These are phyloP conservation scores for Leguminivora glycinivorella DNA, from an alignment of 1,140 invertebrate species.

Conservation along the genomic window DNA sequence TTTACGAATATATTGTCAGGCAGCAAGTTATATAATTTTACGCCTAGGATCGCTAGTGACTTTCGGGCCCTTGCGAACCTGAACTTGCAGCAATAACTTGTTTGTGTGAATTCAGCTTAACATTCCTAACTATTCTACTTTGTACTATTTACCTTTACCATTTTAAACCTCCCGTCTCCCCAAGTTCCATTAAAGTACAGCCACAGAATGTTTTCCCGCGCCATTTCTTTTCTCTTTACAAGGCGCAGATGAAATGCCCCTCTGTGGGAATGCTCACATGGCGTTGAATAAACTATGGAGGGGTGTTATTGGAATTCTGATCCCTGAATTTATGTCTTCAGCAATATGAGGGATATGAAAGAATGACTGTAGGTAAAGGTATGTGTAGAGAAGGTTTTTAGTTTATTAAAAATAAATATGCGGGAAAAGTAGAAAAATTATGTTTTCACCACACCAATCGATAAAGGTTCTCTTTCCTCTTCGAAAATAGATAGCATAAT, in stretches of 20 bases:
- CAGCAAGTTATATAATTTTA: too few relatives aligned
- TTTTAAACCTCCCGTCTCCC: background rate
- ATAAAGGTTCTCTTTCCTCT: too few relatives aligned
- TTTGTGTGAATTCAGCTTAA: too few relatives aligned
- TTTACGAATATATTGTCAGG: too few relatives aligned
- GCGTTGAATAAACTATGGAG: conserved; percentile 3
- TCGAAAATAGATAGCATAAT: too few relatives aligned
- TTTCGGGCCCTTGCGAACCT: too few relatives aligned
- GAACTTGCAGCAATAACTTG: too few relatives aligned
- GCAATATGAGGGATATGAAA: background rate
- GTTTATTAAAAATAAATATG: background rate
- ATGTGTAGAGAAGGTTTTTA: background rate
- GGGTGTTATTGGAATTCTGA: conserved; percentile 11
- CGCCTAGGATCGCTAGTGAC: too few relatives aligned
- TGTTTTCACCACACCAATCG: too few relatives aligned
- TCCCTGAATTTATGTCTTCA: conserved; percentile 14
- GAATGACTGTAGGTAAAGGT: background rate
- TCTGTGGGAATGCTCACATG: conserved; percentile 14
- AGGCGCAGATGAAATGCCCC: conserved; percentile 10
- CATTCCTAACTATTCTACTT: too few relatives aligned
- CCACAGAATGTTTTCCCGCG: background rate
- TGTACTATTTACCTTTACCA: background rate
- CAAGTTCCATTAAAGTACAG: background rate
- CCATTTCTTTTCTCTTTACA: background rate
- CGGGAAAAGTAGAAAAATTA: background rate